Evolutionary conservation across 2,888 invertebrate species (phyloP), one percentile per base, ranked within the genome.

Genomic region (Archips crataeganus): DNA sequence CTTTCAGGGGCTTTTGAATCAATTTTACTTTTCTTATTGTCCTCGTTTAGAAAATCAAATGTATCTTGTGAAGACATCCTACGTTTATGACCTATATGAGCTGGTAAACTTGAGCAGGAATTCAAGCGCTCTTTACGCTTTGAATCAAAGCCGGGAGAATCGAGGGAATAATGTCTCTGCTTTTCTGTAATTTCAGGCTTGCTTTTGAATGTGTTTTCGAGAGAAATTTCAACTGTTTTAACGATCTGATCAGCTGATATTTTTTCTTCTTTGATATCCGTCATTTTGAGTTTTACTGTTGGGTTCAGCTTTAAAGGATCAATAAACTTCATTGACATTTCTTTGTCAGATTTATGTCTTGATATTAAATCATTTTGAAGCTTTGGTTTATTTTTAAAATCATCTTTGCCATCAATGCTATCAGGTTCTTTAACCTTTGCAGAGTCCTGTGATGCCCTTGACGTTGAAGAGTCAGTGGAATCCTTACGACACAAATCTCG

Each of bases 31-130:
- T 96, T 95, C 81, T 97, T 97, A 2, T 94, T 85, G 13, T 96
- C 95, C 75, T 97, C 96, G 69, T 94, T 91, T 2, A 95, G 85
- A 69, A 90, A 90, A 78, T 96, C 95, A 67, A 94, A 80, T 81
- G 95, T 95, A 74, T 98, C 98, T 85, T 98, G 97, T 1, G 97
- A 97, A 77, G 97, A 97, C 83, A 97, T 95, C 75, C 98, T 95
- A 67, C 98, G 95, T 88, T 98, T 98, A 72, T 95, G 93, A 0
- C 96, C 95, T 45, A 97, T 95, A 75, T 95, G 95, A 3, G 96
- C 95, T 4, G 96, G 96, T 79, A 96, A 89, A 85, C 95, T 96
- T 54, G 94, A 94, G 85, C 92, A 93, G 1, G 94, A 95, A 85
- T 95, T 96, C 72, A 95, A 91, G 61, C 96, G 93, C 82, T 96